Evolutionary conservation across 2,113 vertebrate species (phyloP).

Genomic region (Tragelaphus buxtoni): DNA sequence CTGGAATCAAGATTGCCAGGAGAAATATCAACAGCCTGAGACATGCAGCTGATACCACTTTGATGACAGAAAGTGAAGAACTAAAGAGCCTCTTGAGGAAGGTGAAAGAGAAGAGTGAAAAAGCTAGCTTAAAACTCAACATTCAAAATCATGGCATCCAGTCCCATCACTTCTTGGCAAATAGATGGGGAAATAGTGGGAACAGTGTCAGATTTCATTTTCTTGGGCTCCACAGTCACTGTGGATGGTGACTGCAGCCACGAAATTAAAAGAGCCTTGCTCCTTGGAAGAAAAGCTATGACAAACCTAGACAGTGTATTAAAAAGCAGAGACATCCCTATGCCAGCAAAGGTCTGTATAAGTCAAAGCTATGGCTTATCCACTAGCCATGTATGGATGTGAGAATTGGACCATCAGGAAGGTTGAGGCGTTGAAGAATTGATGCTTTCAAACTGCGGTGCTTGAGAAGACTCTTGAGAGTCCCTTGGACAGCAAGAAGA

Average conservation of each 20-base stretch:
- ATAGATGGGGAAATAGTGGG: background rate
- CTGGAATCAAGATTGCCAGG: background rate
- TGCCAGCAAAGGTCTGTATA: background rate
- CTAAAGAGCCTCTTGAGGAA: background rate
- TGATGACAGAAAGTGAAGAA: background rate
- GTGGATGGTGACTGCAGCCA: background rate
- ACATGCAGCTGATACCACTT: background rate
- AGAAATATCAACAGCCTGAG: background rate
- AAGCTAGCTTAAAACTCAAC: background rate
- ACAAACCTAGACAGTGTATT: background rate
- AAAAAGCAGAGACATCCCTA: background rate
- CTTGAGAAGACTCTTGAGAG: background rate
- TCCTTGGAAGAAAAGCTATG: background rate
- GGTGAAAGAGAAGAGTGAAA: background rate
- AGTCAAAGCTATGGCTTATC: background rate
- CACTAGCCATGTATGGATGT: background rate
- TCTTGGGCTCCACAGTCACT: background rate
- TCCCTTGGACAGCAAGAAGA: background rate
- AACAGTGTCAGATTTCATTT: background rate
- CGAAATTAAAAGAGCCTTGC: background rate
- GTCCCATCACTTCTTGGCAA: background rate
- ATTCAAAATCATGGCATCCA: background rate
- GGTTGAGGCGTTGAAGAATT: accelerated
- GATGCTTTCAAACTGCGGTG: background rate
- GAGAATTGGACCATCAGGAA: background rate